Evolutionary conservation across 1,140 invertebrate genomes (phyloP).

Genomic region (Nebria ingens): DNA sequence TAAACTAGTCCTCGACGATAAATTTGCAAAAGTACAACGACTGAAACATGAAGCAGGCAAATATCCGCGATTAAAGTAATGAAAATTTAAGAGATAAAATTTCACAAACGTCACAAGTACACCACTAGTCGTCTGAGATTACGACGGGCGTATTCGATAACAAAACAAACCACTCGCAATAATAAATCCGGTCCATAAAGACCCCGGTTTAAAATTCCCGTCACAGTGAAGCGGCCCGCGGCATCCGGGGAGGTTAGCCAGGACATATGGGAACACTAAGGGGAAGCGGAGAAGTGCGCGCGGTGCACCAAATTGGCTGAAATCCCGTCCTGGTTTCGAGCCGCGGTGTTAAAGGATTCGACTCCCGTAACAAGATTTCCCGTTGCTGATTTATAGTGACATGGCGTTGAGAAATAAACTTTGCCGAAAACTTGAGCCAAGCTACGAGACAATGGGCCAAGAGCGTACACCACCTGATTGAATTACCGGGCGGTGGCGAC

Average conservation of each 20-base stretch:
- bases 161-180: conserved; percentile 6
- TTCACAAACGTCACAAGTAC: not conserved
- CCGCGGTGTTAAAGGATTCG: conserved; percentile 8
- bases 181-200: conserved; percentile 3
- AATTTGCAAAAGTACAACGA: no score
- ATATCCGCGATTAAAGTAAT: conserved; percentile 1
- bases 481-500: not conserved
- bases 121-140: not conserved
- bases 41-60: no score
- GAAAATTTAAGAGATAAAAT: conserved; percentile 4
- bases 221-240: not conserved
- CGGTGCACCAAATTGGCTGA: not conserved
- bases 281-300: not conserved
- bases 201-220: conserved; percentile 7
- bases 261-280: not conserved
- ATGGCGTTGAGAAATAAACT: conserved; percentile 8
- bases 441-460: not conserved
- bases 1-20: no score
- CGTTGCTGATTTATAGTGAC: conserved; percentile 9
- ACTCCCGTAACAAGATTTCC: conserved; percentile 9
- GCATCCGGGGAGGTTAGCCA: not conserved
- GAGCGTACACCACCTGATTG: conserved; percentile 6
- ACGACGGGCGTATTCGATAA: conserved; percentile 1
- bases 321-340: conserved; percentile 4
- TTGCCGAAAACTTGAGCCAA: conserved; percentile 6